A percentile compares a stretch with the other conserved stretches of the same genome.
Evolutionary conservation across 2,113 vertebrate species (phyloP).

Genomic region (Platichthys stellatus): DNA sequence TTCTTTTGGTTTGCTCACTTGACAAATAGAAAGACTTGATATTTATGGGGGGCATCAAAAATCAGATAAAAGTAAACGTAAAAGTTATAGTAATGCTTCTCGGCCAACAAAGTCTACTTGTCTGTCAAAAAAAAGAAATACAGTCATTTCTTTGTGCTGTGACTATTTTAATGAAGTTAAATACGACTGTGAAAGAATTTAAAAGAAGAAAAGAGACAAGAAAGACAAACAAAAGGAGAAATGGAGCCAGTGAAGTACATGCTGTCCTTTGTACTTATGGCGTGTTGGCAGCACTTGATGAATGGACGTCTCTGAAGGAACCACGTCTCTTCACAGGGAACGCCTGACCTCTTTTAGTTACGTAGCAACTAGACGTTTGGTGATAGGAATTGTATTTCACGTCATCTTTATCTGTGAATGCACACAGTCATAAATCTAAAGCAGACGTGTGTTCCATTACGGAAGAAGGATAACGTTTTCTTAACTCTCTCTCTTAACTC

Average conservation of each 20-base stretch:
- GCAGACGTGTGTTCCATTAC: conserved; percentile 48
- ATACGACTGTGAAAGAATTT: conserved; percentile 60
- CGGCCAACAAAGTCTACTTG: conserved; percentile 27
- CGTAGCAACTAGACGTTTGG: conserved; percentile 76
- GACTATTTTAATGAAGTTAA: conserved; percentile 58
- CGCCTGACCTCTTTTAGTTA: conserved; percentile 77
- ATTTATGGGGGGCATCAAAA: conserved; percentile 38
- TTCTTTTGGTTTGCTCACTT: conserved; percentile 34
- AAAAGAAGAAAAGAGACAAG: conserved; percentile 59
- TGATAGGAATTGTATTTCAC: conserved; percentile 71
- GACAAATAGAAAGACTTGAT: conserved; percentile 13
- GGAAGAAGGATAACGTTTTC: conserved; percentile 45
- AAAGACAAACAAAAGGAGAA: conserved; percentile 67
- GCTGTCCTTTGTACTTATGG: conserved; percentile 77
- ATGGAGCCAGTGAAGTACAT: conserved; percentile 69
- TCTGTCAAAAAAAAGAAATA: conserved; percentile 47
- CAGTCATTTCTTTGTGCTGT: conserved; percentile 42
- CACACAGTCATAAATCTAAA: conserved; percentile 56
- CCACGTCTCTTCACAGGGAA: conserved; percentile 63
- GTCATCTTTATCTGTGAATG: conserved; percentile 65
- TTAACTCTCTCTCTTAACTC: conserved; percentile 20
- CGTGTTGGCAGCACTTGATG: conserved; percentile 78
- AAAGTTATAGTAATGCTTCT: conserved; percentile 10
- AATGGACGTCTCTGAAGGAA: conserved; percentile 77
- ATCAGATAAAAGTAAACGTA: conserved; percentile 29